Evolutionary conservation across 2,888 invertebrate genomes (phyloP).

Genomic region (Cerastoderma edule): DNA sequence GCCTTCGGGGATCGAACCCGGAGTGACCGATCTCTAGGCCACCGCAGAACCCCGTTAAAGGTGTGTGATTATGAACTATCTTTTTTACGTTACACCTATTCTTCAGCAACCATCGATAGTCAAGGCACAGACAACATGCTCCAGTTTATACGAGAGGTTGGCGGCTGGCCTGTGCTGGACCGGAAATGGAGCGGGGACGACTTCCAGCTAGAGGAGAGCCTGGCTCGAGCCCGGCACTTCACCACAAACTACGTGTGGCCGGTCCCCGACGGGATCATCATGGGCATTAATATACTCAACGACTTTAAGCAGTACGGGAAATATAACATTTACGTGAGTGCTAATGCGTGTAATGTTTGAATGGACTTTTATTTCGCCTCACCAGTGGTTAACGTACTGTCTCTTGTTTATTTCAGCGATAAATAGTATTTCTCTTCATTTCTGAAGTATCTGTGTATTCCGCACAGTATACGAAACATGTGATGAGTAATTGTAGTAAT

Average conservation of each 20-base stretch:
- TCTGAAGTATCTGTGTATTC: too few relatives aligned
- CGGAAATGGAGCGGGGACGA: conserved; percentile 87
- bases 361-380: too few relatives aligned
- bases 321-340: conserved; percentile 58
- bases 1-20: too few relatives aligned
- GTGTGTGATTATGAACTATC: not conserved
- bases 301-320: conserved; percentile 57
- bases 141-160: conserved; percentile 88
- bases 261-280: conserved; percentile 52
- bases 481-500: too few relatives aligned
- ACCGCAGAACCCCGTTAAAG: not conserved
- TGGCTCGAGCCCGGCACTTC: conserved; percentile 51
- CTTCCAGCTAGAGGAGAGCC: conserved; percentile 79
- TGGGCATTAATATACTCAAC: conserved; percentile 57
- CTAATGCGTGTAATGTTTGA: not conserved
- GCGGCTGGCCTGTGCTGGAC: conserved; percentile 92
- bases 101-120: conserved; percentile 88
- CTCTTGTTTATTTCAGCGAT: too few relatives aligned
- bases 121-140: conserved; percentile 85
- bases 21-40: too few relatives aligned
- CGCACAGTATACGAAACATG: too few relatives aligned
- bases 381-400: too few relatives aligned
- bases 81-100: not conserved
- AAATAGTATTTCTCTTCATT: too few relatives aligned
- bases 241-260: conserved; percentile 61